Evolutionary conservation across 2,888 invertebrate species (phyloP).

Genomic region (Rhingia campestris): DNA sequence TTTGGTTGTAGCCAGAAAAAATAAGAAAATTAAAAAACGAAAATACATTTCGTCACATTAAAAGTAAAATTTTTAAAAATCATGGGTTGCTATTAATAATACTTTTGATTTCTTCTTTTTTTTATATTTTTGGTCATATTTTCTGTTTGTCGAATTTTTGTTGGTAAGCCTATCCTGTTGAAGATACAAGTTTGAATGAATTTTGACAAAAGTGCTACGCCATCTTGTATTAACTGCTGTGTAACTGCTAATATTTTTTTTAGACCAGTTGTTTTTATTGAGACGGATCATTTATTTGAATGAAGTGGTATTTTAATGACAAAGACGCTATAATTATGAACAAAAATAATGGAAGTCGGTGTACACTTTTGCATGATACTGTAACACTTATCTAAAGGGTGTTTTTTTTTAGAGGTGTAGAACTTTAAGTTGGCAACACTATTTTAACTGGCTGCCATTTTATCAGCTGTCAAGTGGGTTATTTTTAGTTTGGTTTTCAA

Average conservation of each 20-base stretch:
- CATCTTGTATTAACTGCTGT: slow-evolving; percentile 62
- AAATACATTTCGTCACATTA: slow-evolving; percentile 18
- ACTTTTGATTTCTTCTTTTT: slow-evolving; percentile 10
- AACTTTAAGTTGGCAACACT: too few species aligned
- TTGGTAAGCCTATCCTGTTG: slow-evolving; percentile 45
- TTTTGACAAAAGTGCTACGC: slow-evolving; percentile 49
- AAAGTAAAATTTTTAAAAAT: slow-evolving; percentile 9
- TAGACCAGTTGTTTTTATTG: slow-evolving; percentile 42
- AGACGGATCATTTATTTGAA: slow-evolving; percentile 22
- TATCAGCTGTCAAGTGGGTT: too few species aligned
- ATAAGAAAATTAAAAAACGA: neutral
- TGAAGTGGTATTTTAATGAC: slow-evolving; percentile 20
- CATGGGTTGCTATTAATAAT: slow-evolving; percentile 20
- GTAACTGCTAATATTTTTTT: slow-evolving; percentile 53
- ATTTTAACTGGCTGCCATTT: too few species aligned
- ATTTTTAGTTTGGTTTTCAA: too few species aligned
- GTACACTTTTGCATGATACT: slow-evolving; percentile 39
- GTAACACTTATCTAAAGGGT: neutral
- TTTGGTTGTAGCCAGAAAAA: slow-evolving; percentile 47
- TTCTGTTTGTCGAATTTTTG: slow-evolving; percentile 6
- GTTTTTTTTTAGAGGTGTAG: too few species aligned
- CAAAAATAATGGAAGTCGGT: slow-evolving; percentile 9
- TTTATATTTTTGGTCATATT: neutral
- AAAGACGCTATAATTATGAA: slow-evolving; percentile 20
- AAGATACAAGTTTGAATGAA: slow-evolving; percentile 60